Percentiles rank a stretch among this genome's conserved stretches.
Evolutionary conservation across 1,140 invertebrate genomes (phyloP).

Genomic region (Microplitis mediator): DNA sequence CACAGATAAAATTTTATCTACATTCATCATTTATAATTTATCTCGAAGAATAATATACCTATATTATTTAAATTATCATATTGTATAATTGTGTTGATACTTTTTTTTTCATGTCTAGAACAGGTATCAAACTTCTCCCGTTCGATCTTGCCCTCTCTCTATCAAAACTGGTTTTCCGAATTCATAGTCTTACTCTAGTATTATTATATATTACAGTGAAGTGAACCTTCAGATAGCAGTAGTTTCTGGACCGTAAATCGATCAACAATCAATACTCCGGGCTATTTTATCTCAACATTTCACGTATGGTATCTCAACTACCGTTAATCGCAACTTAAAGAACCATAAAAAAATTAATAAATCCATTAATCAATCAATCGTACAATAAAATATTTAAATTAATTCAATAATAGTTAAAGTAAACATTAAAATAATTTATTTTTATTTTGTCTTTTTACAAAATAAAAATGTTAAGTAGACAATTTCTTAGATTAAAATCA

Average conservation of each 20-base stretch:
- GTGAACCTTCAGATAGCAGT: constrained; percentile 6
- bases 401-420: too few relatives aligned
- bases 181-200: not conserved
- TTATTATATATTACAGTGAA: constrained; percentile 11
- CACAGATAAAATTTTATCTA: too few relatives aligned
- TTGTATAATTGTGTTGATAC: not conserved
- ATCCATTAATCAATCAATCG: too few relatives aligned
- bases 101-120: not conserved
- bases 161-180: constrained; percentile 22
- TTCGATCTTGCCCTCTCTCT: not conserved
- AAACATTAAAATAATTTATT: not conserved
- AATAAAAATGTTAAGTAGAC: not conserved
- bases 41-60: too few relatives aligned
- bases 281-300: too few relatives aligned
- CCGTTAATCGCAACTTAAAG: too few relatives aligned
- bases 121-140: not conserved
- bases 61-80: too few relatives aligned
- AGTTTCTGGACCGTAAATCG: constrained; percentile 8
- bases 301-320: too few relatives aligned
- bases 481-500: not conserved
- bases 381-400: too few relatives aligned
- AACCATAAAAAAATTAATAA: too few relatives aligned
- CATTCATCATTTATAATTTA: too few relatives aligned
- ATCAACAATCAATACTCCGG: too few relatives aligned
- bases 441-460: not conserved